Evolutionary conservation across 2,113 vertebrate genomes (phyloP), one percentile per base, ranked within the genome.

Genomic region (Mus spicilegus): DNA sequence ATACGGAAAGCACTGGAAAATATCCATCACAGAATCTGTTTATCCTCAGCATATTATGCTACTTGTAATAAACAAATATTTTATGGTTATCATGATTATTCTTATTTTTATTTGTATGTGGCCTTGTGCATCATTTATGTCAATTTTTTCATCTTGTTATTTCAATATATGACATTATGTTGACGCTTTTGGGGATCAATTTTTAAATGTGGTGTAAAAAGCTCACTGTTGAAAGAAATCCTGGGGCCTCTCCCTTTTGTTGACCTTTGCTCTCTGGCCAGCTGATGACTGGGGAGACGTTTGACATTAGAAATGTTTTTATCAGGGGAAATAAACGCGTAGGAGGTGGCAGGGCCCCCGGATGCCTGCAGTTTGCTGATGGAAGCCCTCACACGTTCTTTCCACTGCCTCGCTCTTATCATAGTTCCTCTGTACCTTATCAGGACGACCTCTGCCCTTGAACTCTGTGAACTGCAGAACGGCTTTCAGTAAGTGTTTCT

Each of bases 41-140:
- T 46, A 19, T 67, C 76, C 36, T 4, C n/a, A 67, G 42, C 46
- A 67, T 39, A 49, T 26, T 3, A 56, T 42, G n/a, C 9, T 58
- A 67, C 12, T 65, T 85, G 11, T 22, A 65, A 46, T 39, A 5
- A 6, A 65, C 5, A 91, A 91, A 89, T 11, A 63, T 70, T 95
- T 91, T 76, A 78, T 65, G 76, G 76, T 76, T n/a, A 58, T 67
- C 28, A 42, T 42, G 24, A 58, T 93, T 61, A 54, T 17, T n/a
- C 87, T 67, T 12, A 65, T 61, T 70, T 54, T 94, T 46, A 46
- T 58, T 67, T 91, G 75, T 91, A 24, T 46, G 36, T 69, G 28
- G 20, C 20, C 28, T 89, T 89, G 28, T 46, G n/a, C 86, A 61
- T 63, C 78, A 24, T 65, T 89, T 73, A 63, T 65, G 39, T 70